These are phyloP conservation scores for Ophion ellenae DNA, from an alignment of 2,888 invertebrate species.

Conservation along the genomic window DNA sequence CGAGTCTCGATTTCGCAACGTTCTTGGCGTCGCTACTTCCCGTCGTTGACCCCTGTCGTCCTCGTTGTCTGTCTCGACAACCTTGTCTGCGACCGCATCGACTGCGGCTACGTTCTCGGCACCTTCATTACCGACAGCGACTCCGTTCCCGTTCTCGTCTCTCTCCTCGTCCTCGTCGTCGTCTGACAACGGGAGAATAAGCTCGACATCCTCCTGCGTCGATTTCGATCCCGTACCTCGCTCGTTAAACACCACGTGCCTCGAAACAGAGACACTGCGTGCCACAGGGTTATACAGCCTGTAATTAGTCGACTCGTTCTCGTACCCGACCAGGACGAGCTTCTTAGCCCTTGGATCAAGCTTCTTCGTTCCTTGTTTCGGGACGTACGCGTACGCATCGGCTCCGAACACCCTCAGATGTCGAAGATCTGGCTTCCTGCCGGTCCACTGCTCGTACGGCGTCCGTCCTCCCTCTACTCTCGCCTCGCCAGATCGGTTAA, in stretches of 20 bases:
- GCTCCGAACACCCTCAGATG: conserved; percentile 68
- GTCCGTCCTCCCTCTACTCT: neutral
- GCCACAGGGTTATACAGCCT: conserved; percentile 41
- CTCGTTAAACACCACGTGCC: conserved; percentile 34
- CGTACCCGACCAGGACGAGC: conserved; percentile 35
- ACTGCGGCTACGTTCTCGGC: no score
- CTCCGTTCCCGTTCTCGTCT: no score
- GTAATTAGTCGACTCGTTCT: conserved; percentile 22
- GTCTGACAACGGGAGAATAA: no score
- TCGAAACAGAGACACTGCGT: conserved; percentile 25
- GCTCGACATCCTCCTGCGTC: no score
- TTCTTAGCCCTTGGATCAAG: conserved; percentile 54
- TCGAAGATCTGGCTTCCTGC: conserved; percentile 28
- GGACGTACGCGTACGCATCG: conserved; percentile 67
- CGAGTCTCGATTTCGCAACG: conserved; percentile 33
- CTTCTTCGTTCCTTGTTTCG: conserved; percentile 64
- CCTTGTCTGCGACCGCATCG: no score
- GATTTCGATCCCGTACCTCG: no score
- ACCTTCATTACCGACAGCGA: no score
- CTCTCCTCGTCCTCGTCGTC: no score
- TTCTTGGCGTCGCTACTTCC: neutral
- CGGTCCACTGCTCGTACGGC: conserved; percentile 49
- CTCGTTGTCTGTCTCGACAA: no score
- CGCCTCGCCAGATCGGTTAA: conserved; percentile 21
- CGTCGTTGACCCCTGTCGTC: no score